These are phyloP conservation scores for Elysia crispata DNA, from an alignment of 2,888 invertebrate species.

Conservation along the genomic window DNA sequence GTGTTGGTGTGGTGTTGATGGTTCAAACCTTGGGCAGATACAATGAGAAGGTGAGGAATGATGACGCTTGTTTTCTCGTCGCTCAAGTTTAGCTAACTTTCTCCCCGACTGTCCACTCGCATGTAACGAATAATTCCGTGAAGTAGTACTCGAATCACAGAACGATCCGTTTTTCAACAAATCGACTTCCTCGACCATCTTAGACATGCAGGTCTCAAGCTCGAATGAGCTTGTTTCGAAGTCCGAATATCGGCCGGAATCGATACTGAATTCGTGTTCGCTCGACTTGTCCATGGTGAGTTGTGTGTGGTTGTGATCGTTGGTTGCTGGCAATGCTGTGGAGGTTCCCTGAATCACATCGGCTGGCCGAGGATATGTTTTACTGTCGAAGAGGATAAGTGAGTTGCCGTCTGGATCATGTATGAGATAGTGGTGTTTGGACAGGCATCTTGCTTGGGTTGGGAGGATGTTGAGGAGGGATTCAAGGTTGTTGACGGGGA, in stretches of 20 bases:
- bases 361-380: background rate
- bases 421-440: constrained; percentile 55
- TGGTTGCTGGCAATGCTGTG: background rate
- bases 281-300: background rate
- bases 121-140: too few species aligned
- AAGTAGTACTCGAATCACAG: too few species aligned
- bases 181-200: background rate
- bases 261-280: background rate
- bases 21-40: too few species aligned
- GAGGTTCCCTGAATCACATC: background rate
- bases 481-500: constrained; percentile 61
- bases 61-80: too few species aligned
- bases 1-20: too few species aligned
- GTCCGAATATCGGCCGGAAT: background rate
- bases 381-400: constrained; percentile 58
- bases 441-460: constrained; percentile 49
- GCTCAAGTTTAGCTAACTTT: too few species aligned
- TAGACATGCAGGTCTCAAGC: background rate
- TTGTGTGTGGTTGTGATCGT: too few species aligned
- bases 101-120: too few species aligned
- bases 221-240: background rate
- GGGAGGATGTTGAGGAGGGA: constrained; percentile 51
- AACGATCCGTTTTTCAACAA: too few species aligned
- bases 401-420: constrained; percentile 68
- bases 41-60: too few species aligned